A percentile compares a stretch with the other conserved stretches of the same genome.
Conservation (phyloP, 2,113 vertebrate genomes). For the Laticauda colubrina region DNA sequence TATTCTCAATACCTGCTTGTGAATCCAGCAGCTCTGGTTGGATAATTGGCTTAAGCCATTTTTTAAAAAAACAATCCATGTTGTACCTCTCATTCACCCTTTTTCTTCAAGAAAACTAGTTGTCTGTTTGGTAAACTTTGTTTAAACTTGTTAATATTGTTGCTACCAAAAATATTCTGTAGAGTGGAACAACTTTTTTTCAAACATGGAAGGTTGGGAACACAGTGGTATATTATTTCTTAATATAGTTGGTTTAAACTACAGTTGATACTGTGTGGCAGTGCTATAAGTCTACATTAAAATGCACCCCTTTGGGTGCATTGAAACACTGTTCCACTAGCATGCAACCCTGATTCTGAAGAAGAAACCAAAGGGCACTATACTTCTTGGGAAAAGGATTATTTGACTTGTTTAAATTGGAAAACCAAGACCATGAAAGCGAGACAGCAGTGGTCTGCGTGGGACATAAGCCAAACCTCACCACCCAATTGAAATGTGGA, state of each 20-base stretch:
- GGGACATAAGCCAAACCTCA: constrained; percentile 28
- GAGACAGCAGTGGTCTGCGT: constrained; percentile 13
- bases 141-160: constrained; percentile 45
- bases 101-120: constrained; percentile 51
- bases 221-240: constrained; percentile 26
- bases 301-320: accelerated
- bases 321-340: constrained; percentile 8
- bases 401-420: background rate
- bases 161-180: constrained; percentile 34
- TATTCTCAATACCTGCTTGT: constrained; percentile 42
- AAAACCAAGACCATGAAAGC: constrained; percentile 22
- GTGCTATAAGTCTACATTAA: background rate
- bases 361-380: constrained; percentile 47
- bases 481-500: constrained; percentile 15
- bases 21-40: constrained; percentile 40
- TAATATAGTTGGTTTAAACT: constrained; percentile 3
- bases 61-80: constrained; percentile 35
- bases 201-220: constrained; percentile 25
- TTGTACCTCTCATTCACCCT: constrained; percentile 38
- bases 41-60: constrained; percentile 35
- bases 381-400: constrained; percentile 38
- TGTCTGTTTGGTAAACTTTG: constrained; percentile 51
- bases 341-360: constrained; percentile 16
- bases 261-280: constrained; percentile 10
- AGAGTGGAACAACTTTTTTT: constrained; percentile 21